Percentiles rank a stretch among this genome's conserved stretches.
Conservation (phyloP, 2,797 vertebrate genomes). For the Sebastes hubbsi region DNA sequence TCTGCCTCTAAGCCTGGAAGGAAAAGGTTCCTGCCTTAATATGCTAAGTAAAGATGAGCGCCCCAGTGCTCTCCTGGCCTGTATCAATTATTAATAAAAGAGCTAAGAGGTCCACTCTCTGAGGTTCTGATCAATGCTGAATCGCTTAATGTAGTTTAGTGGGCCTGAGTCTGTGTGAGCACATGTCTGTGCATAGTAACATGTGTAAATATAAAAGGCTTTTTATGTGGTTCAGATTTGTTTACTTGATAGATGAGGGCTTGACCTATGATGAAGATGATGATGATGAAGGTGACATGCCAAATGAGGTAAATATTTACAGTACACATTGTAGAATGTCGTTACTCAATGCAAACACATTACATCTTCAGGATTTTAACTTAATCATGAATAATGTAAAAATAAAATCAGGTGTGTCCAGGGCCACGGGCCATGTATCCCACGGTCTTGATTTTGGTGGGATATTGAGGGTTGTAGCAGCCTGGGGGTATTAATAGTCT, state of each 20-base stretch:
- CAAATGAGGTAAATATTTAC: neutral
- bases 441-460: neutral
- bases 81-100: slow-evolving; percentile 72
- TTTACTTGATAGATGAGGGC: neutral
- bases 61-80: slow-evolving; percentile 56
- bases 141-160: slow-evolving; percentile 53
- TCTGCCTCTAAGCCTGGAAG: slow-evolving; percentile 66
- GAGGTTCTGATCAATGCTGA: slow-evolving; percentile 71
- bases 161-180: slow-evolving; percentile 11
- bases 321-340: neutral
- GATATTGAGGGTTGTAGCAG: neutral
- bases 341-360: neutral
- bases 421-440: neutral
- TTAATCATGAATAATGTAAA: neutral
- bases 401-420: neutral
- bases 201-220: neutral
- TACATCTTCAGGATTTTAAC: neutral
- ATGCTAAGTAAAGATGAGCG: slow-evolving; percentile 68
- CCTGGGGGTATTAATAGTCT: neutral
- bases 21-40: slow-evolving; percentile 71
- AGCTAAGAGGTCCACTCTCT: slow-evolving; percentile 60
- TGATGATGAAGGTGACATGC: neutral
- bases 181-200: slow-evolving; percentile 6
- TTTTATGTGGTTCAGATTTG: neutral
- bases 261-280: neutral